phyloP scores from a whole-genome alignment of 1,140 invertebrate genomes.

The Hestina assimilis region DNA sequence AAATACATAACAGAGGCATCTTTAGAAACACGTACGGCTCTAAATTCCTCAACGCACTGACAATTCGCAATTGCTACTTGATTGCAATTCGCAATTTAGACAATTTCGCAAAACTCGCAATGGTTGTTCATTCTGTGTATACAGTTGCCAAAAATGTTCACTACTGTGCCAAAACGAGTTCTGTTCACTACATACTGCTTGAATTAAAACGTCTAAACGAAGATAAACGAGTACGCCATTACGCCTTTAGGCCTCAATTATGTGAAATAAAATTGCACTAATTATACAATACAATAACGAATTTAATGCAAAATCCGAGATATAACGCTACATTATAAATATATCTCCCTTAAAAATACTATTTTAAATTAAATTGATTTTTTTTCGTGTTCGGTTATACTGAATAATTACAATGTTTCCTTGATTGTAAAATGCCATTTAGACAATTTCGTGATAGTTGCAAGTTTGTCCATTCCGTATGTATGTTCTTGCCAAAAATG shows the following conservation, averaged over 20 bases:
- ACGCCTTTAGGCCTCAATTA: too few relatives aligned
- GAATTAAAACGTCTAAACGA: slow-evolving; percentile 38
- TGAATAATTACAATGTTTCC: slow-evolving; percentile 17
- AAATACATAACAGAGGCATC: too few relatives aligned
- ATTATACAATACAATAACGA: too few relatives aligned
- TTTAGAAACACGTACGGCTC: background rate
- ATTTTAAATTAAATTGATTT: too few relatives aligned
- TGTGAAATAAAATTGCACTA: too few relatives aligned
- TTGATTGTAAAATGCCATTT: slow-evolving; percentile 27
- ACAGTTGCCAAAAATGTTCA: slow-evolving; percentile 25
- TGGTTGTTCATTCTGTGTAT: slow-evolving; percentile 27
- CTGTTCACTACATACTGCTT: slow-evolving; percentile 28
- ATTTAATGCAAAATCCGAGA: too few relatives aligned
- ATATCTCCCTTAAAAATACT: too few relatives aligned
- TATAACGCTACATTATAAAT: too few relatives aligned
- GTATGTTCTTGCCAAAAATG: slow-evolving; percentile 27
- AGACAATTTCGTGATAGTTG: slow-evolving; percentile 20
- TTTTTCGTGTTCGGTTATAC: too few relatives aligned
- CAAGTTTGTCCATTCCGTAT: slow-evolving; percentile 29
- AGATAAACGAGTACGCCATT: slow-evolving; percentile 18
- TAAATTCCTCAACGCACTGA: background rate
- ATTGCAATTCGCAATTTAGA: slow-evolving; percentile 25
- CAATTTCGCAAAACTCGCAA: slow-evolving; percentile 21
- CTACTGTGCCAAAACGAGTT: slow-evolving; percentile 28
- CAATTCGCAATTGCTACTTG: slow-evolving; percentile 22